A percentile compares a stretch with the other conserved stretches of the same genome.
Conservation (phyloP, 2,113 vertebrate genomes). For the Ptilorrhoa leucosticta region DNA sequence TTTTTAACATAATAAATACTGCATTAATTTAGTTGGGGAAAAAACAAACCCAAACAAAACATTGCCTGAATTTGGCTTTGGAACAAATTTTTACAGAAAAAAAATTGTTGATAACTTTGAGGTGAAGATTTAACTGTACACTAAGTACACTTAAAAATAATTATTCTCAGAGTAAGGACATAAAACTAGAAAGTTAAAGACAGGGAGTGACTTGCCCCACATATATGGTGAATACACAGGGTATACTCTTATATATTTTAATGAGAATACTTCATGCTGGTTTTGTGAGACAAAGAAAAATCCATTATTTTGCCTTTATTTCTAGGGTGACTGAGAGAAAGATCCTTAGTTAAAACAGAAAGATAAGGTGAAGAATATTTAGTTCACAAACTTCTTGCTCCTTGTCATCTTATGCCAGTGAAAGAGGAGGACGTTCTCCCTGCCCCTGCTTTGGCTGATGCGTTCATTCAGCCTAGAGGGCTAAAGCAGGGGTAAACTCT, state of each 20-base stretch:
- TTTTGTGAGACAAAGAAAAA: neutral
- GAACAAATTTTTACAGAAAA: neutral
- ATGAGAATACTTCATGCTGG: neutral
- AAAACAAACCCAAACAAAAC: neutral
- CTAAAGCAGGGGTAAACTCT: neutral
- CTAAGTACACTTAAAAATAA: neutral
- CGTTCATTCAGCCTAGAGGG: neutral
- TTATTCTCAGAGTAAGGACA: neutral
- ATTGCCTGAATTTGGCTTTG: neutral
- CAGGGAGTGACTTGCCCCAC: neutral
- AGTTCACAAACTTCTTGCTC: neutral
- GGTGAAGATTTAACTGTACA: neutral
- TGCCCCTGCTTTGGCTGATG: neutral
- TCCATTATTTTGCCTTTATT: neutral
- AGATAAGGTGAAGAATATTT: neutral
- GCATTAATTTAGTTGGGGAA: neutral
- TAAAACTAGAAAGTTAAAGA: neutral
- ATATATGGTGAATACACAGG: neutral
- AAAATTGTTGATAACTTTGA: neutral
- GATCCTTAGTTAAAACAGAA: neutral
- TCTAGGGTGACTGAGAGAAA: neutral
- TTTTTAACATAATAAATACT: neutral
- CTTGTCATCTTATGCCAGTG: neutral
- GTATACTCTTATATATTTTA: neutral
- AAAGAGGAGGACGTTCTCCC: neutral